A percentile compares a stretch with the other conserved stretches of the same genome.
These are phyloP conservation scores for Dipus sagitta DNA, from an alignment of 2,797 vertebrate genomes.

Conservation along the genomic window DNA sequence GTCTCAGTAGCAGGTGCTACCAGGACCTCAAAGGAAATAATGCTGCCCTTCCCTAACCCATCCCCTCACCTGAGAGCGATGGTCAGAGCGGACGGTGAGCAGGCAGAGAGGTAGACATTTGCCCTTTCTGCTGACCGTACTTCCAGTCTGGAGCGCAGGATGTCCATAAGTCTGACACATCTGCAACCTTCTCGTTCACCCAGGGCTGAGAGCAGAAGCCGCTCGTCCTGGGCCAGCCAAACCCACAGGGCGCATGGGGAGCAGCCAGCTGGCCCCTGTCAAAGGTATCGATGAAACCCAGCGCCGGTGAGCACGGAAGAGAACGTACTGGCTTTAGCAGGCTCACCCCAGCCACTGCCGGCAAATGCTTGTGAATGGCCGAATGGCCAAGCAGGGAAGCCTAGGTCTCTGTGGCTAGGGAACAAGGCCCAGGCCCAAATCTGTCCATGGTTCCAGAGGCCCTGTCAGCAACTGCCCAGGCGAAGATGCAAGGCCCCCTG, in stretches of 20 bases:
- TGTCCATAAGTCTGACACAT: slow-evolving; percentile 63
- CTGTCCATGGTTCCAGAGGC: background rate
- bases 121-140: background rate
- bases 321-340: slow-evolving; percentile 79
- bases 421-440: background rate
- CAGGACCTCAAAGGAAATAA: slow-evolving; percentile 10
- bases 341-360: slow-evolving; percentile 52
- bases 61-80: background rate
- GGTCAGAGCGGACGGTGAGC: background rate
- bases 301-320: slow-evolving; percentile 80
- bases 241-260: slow-evolving; percentile 73
- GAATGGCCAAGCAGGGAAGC: slow-evolving; percentile 71
- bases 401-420: slow-evolving; percentile 15
- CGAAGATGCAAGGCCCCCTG: background rate
- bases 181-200: slow-evolving; percentile 64
- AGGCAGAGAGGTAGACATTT: too few relatives aligned
- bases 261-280: slow-evolving; percentile 82
- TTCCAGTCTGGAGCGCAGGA: background rate
- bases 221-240: slow-evolving; percentile 57
- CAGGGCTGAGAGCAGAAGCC: slow-evolving; percentile 25
- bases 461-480: background rate
- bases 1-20: slow-evolving; percentile 53
- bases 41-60: background rate
- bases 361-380: slow-evolving; percentile 83
- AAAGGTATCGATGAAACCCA: slow-evolving; percentile 66